Evolutionary conservation across 1,140 invertebrate genomes (phyloP), one percentile per base, ranked within the genome.

Genomic region (Diabrotica undecimpunctata): DNA sequence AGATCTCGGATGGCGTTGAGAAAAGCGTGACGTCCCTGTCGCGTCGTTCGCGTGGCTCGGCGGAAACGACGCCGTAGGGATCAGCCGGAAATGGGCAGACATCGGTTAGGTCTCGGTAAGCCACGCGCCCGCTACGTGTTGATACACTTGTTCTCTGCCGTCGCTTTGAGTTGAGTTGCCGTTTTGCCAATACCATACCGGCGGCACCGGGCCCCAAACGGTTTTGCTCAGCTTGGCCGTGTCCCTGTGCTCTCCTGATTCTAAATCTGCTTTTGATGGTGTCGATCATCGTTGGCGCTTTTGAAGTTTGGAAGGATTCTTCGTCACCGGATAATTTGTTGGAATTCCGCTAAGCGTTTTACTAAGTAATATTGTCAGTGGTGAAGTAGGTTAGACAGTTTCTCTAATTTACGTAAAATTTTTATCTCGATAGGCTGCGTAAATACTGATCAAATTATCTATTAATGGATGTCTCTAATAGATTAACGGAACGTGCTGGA

Each of bases 21-120:
- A 76, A 74, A 77, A 75, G 77, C 78, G 77, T 66, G 68, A 66
- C 70, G 64, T 65, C 72, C 25, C 67, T 64, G 41, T 46, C 41
- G 41, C 41, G 41, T 46, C 41, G 67, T 58, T 69, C 67, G 66
- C 68, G 68, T 70, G 68, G 68, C 63, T 68, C 66, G 67, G 66
- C 66, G 69, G 66, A 71, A 69, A 66, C 69, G 67, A 60, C 66
- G 71, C 70, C 67, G 71, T 67, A 65, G 68, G 71, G 69, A 70
- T 70, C 69, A 66, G 51, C 67, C 71, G 71, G 71, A 73, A 73
- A 70, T 68, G 71, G 71, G 70, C 71, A 73, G 71, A 73, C 69
- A 71, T 71, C 71, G 71, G 68, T 69, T 70, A 70, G 62, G 66
- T 72, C 41, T 46, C 66, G 67, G 67, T 65, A 62, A 65, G 65